These are phyloP conservation scores for Phymorhynchus buccinoides DNA, from an alignment of 1,140 invertebrate genomes.

Conservation along the genomic window DNA sequence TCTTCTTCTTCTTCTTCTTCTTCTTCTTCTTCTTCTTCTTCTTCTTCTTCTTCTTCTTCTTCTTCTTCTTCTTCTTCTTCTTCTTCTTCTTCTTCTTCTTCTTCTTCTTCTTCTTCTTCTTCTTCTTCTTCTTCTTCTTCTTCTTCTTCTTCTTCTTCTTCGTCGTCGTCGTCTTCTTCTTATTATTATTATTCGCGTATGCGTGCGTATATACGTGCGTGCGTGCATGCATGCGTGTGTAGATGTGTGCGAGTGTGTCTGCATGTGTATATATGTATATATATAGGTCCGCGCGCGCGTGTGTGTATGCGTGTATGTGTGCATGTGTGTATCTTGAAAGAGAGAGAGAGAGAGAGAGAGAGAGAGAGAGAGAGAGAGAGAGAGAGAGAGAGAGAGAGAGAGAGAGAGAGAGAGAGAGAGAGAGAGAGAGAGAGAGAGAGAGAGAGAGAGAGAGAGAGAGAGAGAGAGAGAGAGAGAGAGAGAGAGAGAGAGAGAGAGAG, in stretches of 20 bases:
- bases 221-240: constrained; percentile 19
- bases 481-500: neutral
- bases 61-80: neutral
- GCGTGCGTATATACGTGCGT: constrained; percentile 17
- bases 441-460: constrained; percentile 9
- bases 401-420: too few species aligned
- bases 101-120: neutral
- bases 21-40: neutral
- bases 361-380: neutral
- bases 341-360: neutral
- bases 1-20: neutral
- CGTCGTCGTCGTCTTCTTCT: neutral
- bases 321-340: neutral
- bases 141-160: neutral
- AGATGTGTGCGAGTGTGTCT: neutral
- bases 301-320: constrained; percentile 26
- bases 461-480: neutral
- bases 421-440: neutral
- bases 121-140: neutral
- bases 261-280: neutral
- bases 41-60: neutral
- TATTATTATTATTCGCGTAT: neutral
- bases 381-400: too few species aligned
- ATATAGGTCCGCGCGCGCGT: constrained; percentile 3
- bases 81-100: neutral